Percentiles rank a stretch among this genome's conserved stretches.
Evolutionary conservation across 2,888 invertebrate species (phyloP).

Genomic region (Junonia oenone): DNA sequence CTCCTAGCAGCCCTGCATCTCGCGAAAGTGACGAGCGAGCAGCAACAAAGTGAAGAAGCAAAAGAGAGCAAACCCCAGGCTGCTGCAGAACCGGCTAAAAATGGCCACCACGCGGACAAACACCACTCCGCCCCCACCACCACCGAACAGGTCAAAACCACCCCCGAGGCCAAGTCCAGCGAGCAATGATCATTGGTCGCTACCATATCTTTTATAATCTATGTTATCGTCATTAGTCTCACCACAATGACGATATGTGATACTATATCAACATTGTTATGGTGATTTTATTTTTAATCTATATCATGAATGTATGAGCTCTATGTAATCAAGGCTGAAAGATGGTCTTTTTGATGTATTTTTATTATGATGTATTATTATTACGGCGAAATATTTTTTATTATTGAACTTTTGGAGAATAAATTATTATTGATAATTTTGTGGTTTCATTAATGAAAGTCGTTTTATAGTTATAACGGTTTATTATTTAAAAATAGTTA

Average conservation of each 20-base stretch:
- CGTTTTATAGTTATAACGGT: not conserved
- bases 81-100: slow-evolving; percentile 26
- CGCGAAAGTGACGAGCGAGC: too few species aligned
- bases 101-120: slow-evolving; percentile 40
- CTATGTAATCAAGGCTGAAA: slow-evolving; percentile 29
- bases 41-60: too few species aligned
- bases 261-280: slow-evolving; percentile 56
- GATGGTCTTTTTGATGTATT: slow-evolving; percentile 30
- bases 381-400: slow-evolving; percentile 18
- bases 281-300: slow-evolving; percentile 48
- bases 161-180: slow-evolving; percentile 59
- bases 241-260: slow-evolving; percentile 53
- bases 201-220: slow-evolving; percentile 27
- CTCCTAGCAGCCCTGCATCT: too few species aligned
- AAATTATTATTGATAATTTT: slow-evolving; percentile 13
- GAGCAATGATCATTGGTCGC: slow-evolving; percentile 37
- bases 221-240: slow-evolving; percentile 22
- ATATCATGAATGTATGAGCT: slow-evolving; percentile 32
- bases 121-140: slow-evolving; percentile 52
- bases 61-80: too few species aligned
- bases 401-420: slow-evolving; percentile 19
- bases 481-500: slow-evolving; percentile 22
- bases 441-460: slow-evolving; percentile 22
- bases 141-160: slow-evolving; percentile 51
- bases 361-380: slow-evolving; percentile 23